Evolutionary conservation across 2,113 vertebrate genomes (phyloP).

Genomic region (Calyptomena viridis): DNA sequence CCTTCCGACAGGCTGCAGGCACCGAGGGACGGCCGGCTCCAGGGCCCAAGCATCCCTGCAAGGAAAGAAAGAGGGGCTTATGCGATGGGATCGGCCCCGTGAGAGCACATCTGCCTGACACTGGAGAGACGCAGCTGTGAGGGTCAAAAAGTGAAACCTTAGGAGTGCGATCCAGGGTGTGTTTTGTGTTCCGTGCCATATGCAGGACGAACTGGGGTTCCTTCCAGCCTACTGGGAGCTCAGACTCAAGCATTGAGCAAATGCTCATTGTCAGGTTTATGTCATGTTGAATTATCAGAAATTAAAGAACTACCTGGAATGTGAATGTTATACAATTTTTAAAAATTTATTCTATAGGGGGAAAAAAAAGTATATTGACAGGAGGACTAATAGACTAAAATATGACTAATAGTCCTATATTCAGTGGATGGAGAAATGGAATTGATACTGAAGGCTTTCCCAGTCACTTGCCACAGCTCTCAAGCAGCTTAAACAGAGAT

Average conservation of each 20-base stretch:
- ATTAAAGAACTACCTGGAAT: not conserved
- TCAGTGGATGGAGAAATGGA: not conserved
- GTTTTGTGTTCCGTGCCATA: not conserved
- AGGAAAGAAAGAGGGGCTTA: not conserved
- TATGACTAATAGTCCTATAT: not conserved
- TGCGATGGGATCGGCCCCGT: rapidly evolving
- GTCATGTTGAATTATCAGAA: not conserved
- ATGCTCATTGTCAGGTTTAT: not conserved
- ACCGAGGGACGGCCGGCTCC: not conserved
- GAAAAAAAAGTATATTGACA: not conserved
- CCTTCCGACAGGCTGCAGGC: not conserved
- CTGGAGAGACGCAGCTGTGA: not conserved
- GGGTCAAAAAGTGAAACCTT: not conserved
- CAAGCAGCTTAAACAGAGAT: not conserved
- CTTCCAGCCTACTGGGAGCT: not conserved
- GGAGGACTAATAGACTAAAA: not conserved
- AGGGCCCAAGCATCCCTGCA: rapidly evolving
- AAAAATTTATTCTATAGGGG: not conserved
- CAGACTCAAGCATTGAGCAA: not conserved
- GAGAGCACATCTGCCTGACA: not conserved
- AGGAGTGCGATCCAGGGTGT: rapidly evolving
- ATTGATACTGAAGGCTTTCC: not conserved
- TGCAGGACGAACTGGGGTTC: not conserved
- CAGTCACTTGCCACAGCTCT: not conserved
- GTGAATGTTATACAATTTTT: not conserved